These are phyloP conservation scores for Melikaiella ostensackeni DNA, from an alignment of 2,888 invertebrate genomes.

Conservation along the genomic window DNA sequence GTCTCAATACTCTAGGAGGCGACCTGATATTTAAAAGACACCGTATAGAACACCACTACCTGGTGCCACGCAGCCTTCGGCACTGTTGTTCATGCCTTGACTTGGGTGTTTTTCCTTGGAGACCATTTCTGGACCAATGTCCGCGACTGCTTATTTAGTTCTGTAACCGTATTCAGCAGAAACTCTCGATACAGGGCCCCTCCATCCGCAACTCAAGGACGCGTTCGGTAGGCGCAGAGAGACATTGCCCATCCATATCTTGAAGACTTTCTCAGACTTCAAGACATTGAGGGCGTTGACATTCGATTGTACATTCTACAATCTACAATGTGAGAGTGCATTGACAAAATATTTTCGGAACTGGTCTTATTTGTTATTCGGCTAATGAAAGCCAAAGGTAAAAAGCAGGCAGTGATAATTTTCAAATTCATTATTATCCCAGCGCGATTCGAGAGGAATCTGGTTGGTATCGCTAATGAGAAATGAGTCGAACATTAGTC, in stretches of 20 bases:
- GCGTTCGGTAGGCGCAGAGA: too few relatives aligned
- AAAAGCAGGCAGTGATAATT: not conserved
- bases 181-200: too few relatives aligned
- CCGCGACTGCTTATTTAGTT: too few relatives aligned
- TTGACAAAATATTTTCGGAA: not conserved
- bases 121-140: too few relatives aligned
- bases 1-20: too few relatives aligned
- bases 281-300: not conserved
- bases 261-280: not conserved
- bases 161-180: too few relatives aligned
- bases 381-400: not conserved
- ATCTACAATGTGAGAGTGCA: not conserved
- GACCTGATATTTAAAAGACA: too few relatives aligned
- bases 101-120: too few relatives aligned
- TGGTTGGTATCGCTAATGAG: constrained; percentile 9
- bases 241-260: not conserved
- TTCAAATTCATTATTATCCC: not conserved
- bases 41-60: too few relatives aligned
- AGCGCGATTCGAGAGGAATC: not conserved
- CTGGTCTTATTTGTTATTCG: not conserved
- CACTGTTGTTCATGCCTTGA: too few relatives aligned
- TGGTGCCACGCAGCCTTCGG: too few relatives aligned
- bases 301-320: not conserved
- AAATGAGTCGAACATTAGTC: constrained; percentile 17
- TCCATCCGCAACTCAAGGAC: too few relatives aligned